Percentiles rank a stretch among this genome's conserved stretches.
These are phyloP conservation scores for Silurus glanis DNA, from an alignment of 2,113 vertebrate species.

Conservation along the genomic window DNA sequence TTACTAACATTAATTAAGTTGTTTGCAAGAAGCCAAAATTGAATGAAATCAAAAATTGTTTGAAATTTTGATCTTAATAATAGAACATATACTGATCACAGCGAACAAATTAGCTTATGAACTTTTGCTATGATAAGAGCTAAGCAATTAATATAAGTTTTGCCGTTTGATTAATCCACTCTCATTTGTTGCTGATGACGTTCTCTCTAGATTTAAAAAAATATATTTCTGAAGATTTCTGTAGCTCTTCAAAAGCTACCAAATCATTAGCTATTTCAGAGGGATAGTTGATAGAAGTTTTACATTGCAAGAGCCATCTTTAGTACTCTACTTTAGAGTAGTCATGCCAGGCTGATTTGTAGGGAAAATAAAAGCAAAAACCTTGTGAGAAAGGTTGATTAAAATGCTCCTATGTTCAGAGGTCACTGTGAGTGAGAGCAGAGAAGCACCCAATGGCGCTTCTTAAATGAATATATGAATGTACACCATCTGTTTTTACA, in stretches of 20 bases:
- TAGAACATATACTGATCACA: conserved; percentile 57
- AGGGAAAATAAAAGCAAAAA: conserved; percentile 62
- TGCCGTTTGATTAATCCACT: conserved; percentile 57
- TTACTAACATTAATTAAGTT: not conserved
- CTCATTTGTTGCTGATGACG: conserved; percentile 64
- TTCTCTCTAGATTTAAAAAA: conserved; percentile 37
- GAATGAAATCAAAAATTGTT: not conserved
- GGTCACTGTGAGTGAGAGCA: conserved; percentile 61
- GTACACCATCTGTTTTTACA: conserved; percentile 69
- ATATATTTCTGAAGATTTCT: conserved; percentile 64
- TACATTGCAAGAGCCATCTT: conserved; percentile 61
- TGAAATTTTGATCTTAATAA: conserved; percentile 11
- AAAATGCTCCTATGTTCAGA: conserved; percentile 64
- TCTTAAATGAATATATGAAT: too few relatives aligned
- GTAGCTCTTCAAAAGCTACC: conserved; percentile 64
- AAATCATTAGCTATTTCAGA: conserved; percentile 64
- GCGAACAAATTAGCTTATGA: conserved; percentile 51
- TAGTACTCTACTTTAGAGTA: conserved; percentile 59
- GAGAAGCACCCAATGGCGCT: conserved; percentile 63
- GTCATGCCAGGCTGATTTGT: conserved; percentile 62
- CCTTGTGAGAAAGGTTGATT: conserved; percentile 69
- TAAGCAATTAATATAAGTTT: conserved; percentile 60
- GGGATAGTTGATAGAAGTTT: conserved; percentile 65
- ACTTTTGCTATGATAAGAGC: conserved; percentile 50
- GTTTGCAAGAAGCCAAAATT: conserved; percentile 1